Conservation (phyloP, 2,888 invertebrate genomes). For the Chloroclystis v-ata region DNA sequence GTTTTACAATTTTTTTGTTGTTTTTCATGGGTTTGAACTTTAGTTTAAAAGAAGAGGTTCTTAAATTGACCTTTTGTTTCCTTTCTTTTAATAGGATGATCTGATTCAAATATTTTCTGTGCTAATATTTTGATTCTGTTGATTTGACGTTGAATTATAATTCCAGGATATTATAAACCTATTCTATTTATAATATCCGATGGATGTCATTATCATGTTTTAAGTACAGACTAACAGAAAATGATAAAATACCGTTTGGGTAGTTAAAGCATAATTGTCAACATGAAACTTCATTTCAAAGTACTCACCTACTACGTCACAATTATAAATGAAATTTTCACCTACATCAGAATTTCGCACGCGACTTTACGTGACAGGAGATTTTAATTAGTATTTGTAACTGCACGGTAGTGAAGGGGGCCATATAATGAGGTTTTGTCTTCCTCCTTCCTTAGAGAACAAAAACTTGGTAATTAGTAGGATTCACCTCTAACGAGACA, state of each 20-base stretch:
- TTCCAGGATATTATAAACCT: too few relatives aligned
- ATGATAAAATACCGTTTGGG: too few relatives aligned
- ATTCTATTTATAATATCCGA: too few relatives aligned
- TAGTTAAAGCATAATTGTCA: too few relatives aligned
- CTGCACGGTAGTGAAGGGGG: slow-evolving; percentile 11
- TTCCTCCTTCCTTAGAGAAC: slow-evolving; percentile 32
- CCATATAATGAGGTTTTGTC: slow-evolving; percentile 39
- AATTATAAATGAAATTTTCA: slow-evolving; percentile 15
- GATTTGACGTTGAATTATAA: too few relatives aligned
- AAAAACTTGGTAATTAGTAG: slow-evolving; percentile 43
- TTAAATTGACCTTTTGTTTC: not conserved
- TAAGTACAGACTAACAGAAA: too few relatives aligned
- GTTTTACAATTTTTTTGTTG: not conserved
- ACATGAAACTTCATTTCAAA: slow-evolving; percentile 8
- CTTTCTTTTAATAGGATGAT: not conserved
- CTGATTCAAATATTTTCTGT: too few relatives aligned
- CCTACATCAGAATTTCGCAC: slow-evolving; percentile 24
- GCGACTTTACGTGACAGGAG: slow-evolving; percentile 29
- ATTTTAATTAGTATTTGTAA: slow-evolving; percentile 34
- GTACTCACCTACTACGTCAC: slow-evolving; percentile 9
- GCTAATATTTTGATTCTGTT: too few relatives aligned
- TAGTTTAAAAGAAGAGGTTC: too few relatives aligned
- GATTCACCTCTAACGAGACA: slow-evolving; percentile 18
- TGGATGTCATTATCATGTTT: too few relatives aligned
- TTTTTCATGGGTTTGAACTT: too few relatives aligned